A percentile compares a stretch with the other conserved stretches of the same genome.
phyloP scores from a whole-genome alignment of 2,113 vertebrate species.

The Ovibos moschatus region DNA sequence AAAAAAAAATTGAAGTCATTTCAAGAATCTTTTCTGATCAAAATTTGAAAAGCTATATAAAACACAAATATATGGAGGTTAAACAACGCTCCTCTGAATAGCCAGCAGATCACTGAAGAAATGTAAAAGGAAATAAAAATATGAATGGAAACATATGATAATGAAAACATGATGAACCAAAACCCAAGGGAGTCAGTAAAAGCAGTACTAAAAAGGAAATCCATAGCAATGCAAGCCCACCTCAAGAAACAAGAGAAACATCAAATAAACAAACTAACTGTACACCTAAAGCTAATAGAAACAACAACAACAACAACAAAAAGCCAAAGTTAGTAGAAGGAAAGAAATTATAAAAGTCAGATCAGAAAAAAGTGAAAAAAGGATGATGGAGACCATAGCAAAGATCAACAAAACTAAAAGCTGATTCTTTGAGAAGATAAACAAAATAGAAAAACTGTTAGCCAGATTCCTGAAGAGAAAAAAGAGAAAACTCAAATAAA shows the following conservation, averaged over 20 bases:
- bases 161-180: not conserved
- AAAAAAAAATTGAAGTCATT: not conserved
- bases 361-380: not conserved
- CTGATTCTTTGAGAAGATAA: not conserved
- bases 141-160: not conserved
- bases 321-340: not conserved
- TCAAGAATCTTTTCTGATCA: not conserved
- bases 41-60: not conserved
- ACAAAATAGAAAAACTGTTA: not conserved
- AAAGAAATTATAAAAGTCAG: not conserved
- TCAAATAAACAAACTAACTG: not conserved
- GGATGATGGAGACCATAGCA: not conserved
- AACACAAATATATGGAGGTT: not conserved
- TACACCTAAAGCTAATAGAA: not conserved
- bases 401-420: not conserved
- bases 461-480: not conserved
- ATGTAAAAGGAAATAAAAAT: not conserved
- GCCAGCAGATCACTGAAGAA: not conserved
- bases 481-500: not conserved
- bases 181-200: not conserved
- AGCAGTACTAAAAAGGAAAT: not conserved
- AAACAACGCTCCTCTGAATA: not conserved
- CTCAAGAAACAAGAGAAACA: not conserved
- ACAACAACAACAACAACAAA: not conserved
- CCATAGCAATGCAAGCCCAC: not conserved